These are phyloP conservation scores for Agrochola macilenta DNA, from an alignment of 2,888 invertebrate genomes.

Conservation along the genomic window DNA sequence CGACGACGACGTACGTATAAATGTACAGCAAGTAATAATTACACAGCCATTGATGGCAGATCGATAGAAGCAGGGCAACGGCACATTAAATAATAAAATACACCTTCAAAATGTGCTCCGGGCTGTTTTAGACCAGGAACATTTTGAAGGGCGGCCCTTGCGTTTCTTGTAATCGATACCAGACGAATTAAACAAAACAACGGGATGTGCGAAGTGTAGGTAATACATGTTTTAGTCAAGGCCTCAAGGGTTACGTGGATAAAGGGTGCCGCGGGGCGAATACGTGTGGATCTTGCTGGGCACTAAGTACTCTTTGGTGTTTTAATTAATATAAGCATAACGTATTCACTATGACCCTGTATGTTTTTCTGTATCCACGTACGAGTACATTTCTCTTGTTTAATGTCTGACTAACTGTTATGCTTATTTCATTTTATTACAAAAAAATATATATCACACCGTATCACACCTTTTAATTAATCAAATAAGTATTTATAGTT, in stretches of 20 bases:
- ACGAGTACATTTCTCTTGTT: neutral
- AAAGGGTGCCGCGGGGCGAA: conserved; percentile 51
- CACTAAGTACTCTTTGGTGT: conserved; percentile 38
- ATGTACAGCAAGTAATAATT: conserved; percentile 76
- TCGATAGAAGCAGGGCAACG: conserved; percentile 75
- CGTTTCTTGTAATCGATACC: conserved; percentile 74
- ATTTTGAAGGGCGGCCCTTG: conserved; percentile 68
- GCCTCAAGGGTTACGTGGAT: conserved; percentile 54
- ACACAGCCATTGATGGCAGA: conserved; percentile 73
- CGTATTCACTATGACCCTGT: neutral
- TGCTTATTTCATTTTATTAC: too few species aligned
- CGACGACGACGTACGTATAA: conserved; percentile 55
- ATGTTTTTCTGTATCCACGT: neutral
- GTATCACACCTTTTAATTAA: neutral
- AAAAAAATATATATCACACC: neutral
- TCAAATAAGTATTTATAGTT: conserved; percentile 33
- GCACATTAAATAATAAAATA: conserved; percentile 74
- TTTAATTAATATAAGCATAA: conserved; percentile 47
- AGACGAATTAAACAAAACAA: conserved; percentile 71
- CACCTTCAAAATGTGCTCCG: conserved; percentile 73
- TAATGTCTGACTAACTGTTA: neutral
- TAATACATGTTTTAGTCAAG: conserved; percentile 59
- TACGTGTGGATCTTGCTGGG: conserved; percentile 29
- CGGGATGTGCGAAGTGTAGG: conserved; percentile 60
- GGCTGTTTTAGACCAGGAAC: conserved; percentile 69